Percentiles rank a stretch among this genome's conserved stretches.
Conservation (phyloP, 2,888 invertebrate species). For the Acronicta alni region DNA sequence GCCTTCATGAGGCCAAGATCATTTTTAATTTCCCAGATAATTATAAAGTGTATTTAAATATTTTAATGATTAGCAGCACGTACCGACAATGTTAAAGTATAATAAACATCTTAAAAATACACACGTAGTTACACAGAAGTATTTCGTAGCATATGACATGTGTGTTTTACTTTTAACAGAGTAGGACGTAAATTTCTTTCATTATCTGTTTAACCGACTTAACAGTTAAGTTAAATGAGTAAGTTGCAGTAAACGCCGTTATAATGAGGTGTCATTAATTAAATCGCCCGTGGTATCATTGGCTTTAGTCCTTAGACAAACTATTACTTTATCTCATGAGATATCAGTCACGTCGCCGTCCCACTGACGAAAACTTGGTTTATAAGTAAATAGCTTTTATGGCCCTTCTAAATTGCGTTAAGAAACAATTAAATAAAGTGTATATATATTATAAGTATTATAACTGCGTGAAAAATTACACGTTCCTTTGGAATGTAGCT, state of each 20-base stretch:
- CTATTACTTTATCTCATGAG: slow-evolving; percentile 60
- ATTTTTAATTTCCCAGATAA: neutral
- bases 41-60: slow-evolving; percentile 13
- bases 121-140: slow-evolving; percentile 38
- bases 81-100: slow-evolving; percentile 15
- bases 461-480: slow-evolving; percentile 32
- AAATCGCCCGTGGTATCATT: slow-evolving; percentile 50
- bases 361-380: slow-evolving; percentile 62
- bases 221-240: slow-evolving; percentile 59
- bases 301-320: slow-evolving; percentile 59
- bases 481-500: slow-evolving; percentile 20
- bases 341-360: slow-evolving; percentile 72
- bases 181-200: slow-evolving; percentile 40
- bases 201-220: slow-evolving; percentile 38
- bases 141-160: slow-evolving; percentile 18
- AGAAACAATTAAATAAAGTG: slow-evolving; percentile 63
- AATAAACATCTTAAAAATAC: slow-evolving; percentile 24
- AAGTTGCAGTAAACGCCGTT: slow-evolving; percentile 60
- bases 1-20: neutral
- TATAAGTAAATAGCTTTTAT: slow-evolving; percentile 63
- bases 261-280: slow-evolving; percentile 57
- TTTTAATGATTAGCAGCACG: neutral
- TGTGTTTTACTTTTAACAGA: slow-evolving; percentile 38
- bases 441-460: neutral
- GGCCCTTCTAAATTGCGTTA: slow-evolving; percentile 60